These are phyloP conservation scores for Aurelia aurita DNA, from an alignment of 30 jellyfish, hydroid and myxozoan species.

Conservation along the genomic window DNA sequence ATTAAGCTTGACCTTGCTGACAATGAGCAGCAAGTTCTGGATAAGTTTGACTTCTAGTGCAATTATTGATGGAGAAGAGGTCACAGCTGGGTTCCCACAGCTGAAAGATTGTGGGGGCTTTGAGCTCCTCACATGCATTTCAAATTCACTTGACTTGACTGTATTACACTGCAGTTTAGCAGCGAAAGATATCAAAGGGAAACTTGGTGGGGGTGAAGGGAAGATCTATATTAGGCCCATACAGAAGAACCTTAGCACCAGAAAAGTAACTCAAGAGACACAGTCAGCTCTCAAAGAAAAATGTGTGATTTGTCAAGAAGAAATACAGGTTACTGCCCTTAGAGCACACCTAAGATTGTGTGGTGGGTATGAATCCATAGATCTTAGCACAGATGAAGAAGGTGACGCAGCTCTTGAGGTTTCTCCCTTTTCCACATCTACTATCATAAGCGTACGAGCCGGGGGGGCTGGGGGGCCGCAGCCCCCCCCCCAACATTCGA, in stretches of 20 bases:
- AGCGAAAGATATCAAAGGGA: neutral
- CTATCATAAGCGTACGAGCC: no score
- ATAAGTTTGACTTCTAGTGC: neutral
- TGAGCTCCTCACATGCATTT: neutral
- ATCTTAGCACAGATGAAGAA: no score
- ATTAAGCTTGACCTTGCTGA: neutral
- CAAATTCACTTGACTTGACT: neutral
- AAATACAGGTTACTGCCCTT: neutral
- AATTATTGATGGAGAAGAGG: neutral
- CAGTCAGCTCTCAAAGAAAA: slow-evolving; percentile 3
- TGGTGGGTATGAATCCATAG: no score
- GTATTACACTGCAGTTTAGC: neutral
- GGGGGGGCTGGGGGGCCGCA: no score
- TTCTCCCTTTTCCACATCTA: no score
- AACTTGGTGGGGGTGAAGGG: neutral
- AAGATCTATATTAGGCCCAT: neutral
- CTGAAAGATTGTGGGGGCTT: slow-evolving; percentile 2
- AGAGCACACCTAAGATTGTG: slow-evolving; percentile 1
- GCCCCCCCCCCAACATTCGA: no score
- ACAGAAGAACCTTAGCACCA: neutral
- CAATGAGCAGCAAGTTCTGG: neutral
- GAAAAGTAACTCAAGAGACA: neutral
- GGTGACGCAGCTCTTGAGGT: no score
- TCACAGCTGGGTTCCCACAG: slow-evolving; percentile 4
- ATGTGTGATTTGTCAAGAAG: neutral